Evolutionary conservation across 2,888 invertebrate genomes (phyloP), one percentile per base, ranked within the genome.

Genomic region (Mimas tiliae): DNA sequence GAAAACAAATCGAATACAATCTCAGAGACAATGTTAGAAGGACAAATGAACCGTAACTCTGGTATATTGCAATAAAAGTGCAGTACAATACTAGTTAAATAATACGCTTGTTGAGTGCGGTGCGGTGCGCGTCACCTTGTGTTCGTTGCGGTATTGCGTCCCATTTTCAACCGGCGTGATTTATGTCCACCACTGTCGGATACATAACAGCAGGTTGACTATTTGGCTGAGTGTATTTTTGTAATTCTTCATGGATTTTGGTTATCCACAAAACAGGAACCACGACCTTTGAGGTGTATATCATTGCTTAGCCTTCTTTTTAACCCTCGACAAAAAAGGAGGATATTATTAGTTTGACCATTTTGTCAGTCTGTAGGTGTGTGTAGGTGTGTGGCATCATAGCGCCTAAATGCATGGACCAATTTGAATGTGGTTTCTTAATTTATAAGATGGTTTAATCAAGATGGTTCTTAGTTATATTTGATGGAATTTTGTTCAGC

Each of bases 91-190:
- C 65, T 72, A 72, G 69, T 68, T 63, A 73, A 73, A 75, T 76
- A 74, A 74, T 67, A 33, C 21, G 45, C 50, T 58, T 72, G 58
- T 72, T 69, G 74, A 74, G 73, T 76, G 69, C 45, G 45, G 45
- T 70, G 70, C 69, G 68, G 75, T 71, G 69, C 69, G 68, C 75
- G 70, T 84, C 80, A 82, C 82, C 84, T 85, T 81, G 83, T 79
- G 75, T 82, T 82, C 73, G 80, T 80, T 83, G 78, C 83, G 77
- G 80, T 77, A 77, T 74, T 75, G 79, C 76, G 86, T 79, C 83
- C 85, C 79, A 87, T 83, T 86, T 88, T 76, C 74, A 79, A 74
- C 73, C 62, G 66, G 65, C 64, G 72, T 83, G 84, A 88, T 88
- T 88, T 85, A 87, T 85, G 83, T 75, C 78, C 70, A 70, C 79